Base-by-base conservation (phyloP, 2,797 vertebrate species). In the Eospalax fontanierii region DNA sequence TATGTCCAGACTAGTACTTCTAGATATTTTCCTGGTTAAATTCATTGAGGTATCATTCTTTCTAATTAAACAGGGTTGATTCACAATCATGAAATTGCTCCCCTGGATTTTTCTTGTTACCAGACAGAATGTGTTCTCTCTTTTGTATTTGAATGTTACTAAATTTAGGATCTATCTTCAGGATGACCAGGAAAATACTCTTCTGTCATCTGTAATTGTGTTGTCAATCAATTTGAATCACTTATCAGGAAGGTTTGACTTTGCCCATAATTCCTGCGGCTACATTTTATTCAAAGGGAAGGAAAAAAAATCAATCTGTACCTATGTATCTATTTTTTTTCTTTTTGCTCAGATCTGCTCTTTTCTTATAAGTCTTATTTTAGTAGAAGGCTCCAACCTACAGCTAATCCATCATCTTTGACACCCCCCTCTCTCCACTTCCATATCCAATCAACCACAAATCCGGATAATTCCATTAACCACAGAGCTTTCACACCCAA, bases 151-250 rank as follows among this genome's bases (percentile, higher is more conserved):
- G 65, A 85, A 92, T 88, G 73, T 74, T 81, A 80, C 80, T 92
- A 73, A 95, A 96, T 93, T 50, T 80, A 86, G 87, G 74, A 28
- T 91, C 79, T 81, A 65, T 86, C 78, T 93, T 26, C 33, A 82
- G 35, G 35, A 89, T 86, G 87, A 63, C 40, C 65, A 33, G 86
- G 35, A 87, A 87, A 94, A 90, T 46, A 93, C 89, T 92, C 80
- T 81, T 40, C 75, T 68, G 70, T 71, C 66, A 75, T 59, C 33
- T 28, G 70, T 76, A 94, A 86, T 9, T 35, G 16, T 76, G 65
- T 50, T 91, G 81, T 93, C 96, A 90, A 79, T 95, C 87, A 86
- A 83, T 88, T 90, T 90, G 68, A 91, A 86, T 89, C 87, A 89
- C 59, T 89, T 96, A 91, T 71, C 38, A 73, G 38, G 82, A 33